Evolutionary conservation across 2,888 invertebrate species (phyloP), one percentile per base, ranked within the genome.

Genomic region (Drosophila barbarae): DNA sequence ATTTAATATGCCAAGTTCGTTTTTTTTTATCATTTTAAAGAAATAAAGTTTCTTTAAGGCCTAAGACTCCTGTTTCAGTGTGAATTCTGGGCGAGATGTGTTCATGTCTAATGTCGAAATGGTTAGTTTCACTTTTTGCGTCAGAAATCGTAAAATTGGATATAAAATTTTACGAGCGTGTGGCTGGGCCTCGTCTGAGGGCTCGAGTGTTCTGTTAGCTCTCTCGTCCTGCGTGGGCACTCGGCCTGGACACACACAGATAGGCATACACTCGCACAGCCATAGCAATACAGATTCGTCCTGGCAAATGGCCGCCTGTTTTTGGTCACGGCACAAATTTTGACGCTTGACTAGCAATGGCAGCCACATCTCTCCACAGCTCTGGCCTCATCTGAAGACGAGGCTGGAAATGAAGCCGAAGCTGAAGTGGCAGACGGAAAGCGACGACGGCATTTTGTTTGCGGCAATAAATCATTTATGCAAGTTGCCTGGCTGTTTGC

Each of bases 41-140:
- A 18, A 18, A 18, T 18, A 18, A 18, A 18, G 18, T 18, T 18
- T 18, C 18, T 18, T 18, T 18, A 18, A 18, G 18, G 18, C 18
- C 18, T 18, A 21, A 21, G 21, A 21, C 21, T 21, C 21, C 21
- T 21, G 12, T 52, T 38, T 21, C 5, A 58, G 59, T 58, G 60
- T 61, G 13, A 9, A 5, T 47, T 41, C 32, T 53, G 72, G 74
- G 52, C 68, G 75, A 81, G 85, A 84, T 85, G 83, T 80, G 84
- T 85, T 83, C 81, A 81, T 81, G 81, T 85, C 81, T 82, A 82
- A 82, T 82, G 81, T 83, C 81, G 72, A 80, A 82, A 82, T 82
- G 81, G 81, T 82, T 82, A 85, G 81, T 82, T 82, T 82, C 81
- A 82, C 84, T 82, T 85, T 82, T 85, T 85, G 84, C 85, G 81